phyloP scores from a whole-genome alignment of 2,113 vertebrate genomes.

The Pluvianellus socialis region DNA sequence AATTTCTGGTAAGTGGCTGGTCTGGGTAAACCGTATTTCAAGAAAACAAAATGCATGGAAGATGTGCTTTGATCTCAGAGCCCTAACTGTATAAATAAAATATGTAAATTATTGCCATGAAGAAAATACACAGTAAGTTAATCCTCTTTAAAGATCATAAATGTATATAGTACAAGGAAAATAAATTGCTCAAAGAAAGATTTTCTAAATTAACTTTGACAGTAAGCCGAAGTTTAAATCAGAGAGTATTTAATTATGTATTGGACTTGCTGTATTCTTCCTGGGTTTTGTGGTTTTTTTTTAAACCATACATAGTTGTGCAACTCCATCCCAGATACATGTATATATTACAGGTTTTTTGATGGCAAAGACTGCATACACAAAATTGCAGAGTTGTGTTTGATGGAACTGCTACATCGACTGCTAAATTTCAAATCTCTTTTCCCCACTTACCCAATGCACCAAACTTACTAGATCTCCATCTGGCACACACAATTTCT shows the following conservation, averaged over 20 bases:
- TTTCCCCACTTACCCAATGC: too few relatives aligned
- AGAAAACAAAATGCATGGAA: neutral
- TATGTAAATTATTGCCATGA: neutral
- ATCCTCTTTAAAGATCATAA: constrained; percentile 10
- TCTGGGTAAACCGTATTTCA: neutral
- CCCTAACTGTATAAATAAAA: neutral
- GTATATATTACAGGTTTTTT: neutral
- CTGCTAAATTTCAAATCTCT: neutral
- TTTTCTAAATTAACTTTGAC: constrained; percentile 19
- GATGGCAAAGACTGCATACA: neutral
- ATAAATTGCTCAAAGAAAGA: constrained; percentile 21
- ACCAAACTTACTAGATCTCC: neutral
- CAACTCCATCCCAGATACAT: neutral
- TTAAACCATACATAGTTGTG: neutral
- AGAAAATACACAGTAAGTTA: neutral
- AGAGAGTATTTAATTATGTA: neutral
- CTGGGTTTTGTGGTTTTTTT: neutral
- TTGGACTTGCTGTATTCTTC: neutral
- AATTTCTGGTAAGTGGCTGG: neutral
- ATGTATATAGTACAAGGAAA: neutral
- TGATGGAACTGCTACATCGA: neutral
- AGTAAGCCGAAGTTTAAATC: neutral
- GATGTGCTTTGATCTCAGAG: neutral
- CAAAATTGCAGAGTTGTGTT: neutral
- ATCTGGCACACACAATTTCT: neutral